phyloP scores from a whole-genome alignment of 2,113 vertebrate genomes.

The Brachirus orientalis region DNA sequence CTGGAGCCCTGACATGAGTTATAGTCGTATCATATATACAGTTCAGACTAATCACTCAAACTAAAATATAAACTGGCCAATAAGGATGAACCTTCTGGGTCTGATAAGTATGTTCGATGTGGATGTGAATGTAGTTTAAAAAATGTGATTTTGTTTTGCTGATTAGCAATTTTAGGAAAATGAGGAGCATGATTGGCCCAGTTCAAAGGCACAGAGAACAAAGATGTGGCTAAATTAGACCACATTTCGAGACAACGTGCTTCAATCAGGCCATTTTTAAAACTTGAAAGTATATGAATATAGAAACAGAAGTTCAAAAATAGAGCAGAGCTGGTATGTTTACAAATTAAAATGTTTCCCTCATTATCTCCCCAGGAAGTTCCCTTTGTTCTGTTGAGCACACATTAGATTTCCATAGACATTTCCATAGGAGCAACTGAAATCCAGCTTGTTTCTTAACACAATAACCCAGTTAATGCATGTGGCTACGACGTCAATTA shows the following conservation, averaged over 20 bases:
- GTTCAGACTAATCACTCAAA: conserved; percentile 32
- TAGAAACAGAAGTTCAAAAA: conserved; percentile 24
- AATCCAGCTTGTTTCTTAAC: conserved; percentile 55
- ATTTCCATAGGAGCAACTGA: conserved; percentile 82
- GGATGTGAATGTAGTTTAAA: conserved; percentile 58
- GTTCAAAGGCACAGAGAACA: conserved; percentile 74
- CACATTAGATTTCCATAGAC: conserved; percentile 77
- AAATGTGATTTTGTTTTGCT: conserved; percentile 70
- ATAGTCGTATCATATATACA: conserved; percentile 54
- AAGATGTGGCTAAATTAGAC: conserved; percentile 65
- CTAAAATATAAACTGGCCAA: conserved; percentile 41
- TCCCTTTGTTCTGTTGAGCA: conserved; percentile 60
- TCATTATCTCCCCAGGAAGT: conserved; percentile 28
- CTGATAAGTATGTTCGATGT: conserved; percentile 52
- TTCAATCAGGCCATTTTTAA: conserved; percentile 43
- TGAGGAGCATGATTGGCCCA: conserved; percentile 58
- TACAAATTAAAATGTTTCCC: conserved; percentile 40
- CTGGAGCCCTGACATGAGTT: conserved; percentile 61
- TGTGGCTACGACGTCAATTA: conserved; percentile 23
- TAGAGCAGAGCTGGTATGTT: conserved; percentile 23
- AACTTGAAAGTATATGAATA: conserved; percentile 57
- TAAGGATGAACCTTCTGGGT: conserved; percentile 32
- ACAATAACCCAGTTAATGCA: conserved; percentile 51
- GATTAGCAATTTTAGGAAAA: conserved; percentile 76
- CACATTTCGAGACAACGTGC: conserved; percentile 36